phyloP scores from a whole-genome alignment of 2,797 vertebrate genomes.

The Argentina silus region DNA sequence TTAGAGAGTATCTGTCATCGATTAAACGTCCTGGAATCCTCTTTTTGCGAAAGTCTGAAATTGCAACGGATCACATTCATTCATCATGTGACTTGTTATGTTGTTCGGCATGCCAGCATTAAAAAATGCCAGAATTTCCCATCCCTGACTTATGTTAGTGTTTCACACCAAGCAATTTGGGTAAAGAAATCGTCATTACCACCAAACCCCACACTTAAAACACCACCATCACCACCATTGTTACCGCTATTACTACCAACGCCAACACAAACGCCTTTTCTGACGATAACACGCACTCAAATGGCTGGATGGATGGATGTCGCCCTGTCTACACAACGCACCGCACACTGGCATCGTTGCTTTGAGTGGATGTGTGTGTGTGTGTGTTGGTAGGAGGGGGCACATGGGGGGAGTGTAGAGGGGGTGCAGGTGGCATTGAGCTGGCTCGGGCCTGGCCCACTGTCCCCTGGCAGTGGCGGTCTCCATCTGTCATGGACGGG shows the following conservation, averaged over 20 bases:
- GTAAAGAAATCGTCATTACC: not conserved
- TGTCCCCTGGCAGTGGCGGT: conserved; percentile 85
- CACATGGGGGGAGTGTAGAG: conserved; percentile 46
- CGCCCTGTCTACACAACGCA: conserved; percentile 58
- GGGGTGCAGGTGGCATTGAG: conserved; percentile 89
- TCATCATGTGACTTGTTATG: conserved; percentile 39
- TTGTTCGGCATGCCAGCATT: conserved; percentile 24
- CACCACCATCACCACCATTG: not conserved
- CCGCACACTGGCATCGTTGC: conserved; percentile 54
- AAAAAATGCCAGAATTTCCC: not conserved
- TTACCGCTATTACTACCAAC: conserved; percentile 52
- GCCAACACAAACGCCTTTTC: conserved; percentile 51
- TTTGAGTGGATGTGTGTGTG: conserved; percentile 61
- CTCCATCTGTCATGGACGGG: conserved; percentile 92
- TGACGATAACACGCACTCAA: conserved; percentile 42
- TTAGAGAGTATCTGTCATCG: conserved; percentile 76
- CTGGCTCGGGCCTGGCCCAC: conserved; percentile 80
- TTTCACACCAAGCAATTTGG: not conserved
- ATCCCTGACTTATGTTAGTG: not conserved
- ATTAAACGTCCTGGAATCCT: conserved; percentile 74
- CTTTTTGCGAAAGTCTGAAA: conserved; percentile 49
- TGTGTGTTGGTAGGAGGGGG: conserved; percentile 9
- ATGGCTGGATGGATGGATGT: conserved; percentile 65
- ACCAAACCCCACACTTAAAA: not conserved
- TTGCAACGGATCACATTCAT: conserved; percentile 37